Evolutionary conservation across 23 tunicate species (phyloP).

Genomic region (Halocynthia roretzi): DNA sequence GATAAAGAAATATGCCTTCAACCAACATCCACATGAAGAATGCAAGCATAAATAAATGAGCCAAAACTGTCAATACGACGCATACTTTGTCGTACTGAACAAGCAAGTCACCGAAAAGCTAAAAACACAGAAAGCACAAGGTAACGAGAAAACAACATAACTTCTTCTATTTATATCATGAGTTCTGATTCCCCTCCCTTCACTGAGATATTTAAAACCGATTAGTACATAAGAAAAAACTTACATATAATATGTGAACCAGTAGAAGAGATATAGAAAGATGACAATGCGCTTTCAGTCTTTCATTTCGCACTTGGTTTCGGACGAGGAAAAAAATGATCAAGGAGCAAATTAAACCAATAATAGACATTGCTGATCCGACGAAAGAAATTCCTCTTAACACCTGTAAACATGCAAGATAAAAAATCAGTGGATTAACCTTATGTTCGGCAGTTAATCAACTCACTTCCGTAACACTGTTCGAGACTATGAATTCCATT

Average conservation of each 20-base stretch:
- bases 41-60: conserved; percentile 72
- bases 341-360: conserved; percentile 45
- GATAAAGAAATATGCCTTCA: conserved; percentile 89
- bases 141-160: no score
- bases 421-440: not conserved
- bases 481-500: not conserved
- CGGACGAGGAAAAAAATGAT: conserved; percentile 60
- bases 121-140: not conserved
- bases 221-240: not conserved
- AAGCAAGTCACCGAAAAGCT: conserved; percentile 57
- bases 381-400: conserved; percentile 41
- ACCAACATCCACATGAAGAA: conserved; percentile 90
- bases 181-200: not conserved
- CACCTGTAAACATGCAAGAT: conserved; percentile 32
- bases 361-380: conserved; percentile 57
- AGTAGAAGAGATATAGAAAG: conserved; percentile 49
- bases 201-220: not conserved
- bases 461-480: no score
- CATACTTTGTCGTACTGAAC: conserved; percentile 36
- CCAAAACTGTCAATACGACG: conserved; percentile 22
- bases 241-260: conserved; percentile 71
- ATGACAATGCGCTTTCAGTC: conserved; percentile 73
- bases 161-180: not conserved
- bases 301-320: conserved; percentile 60
- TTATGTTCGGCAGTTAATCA: no score